A percentile compares a stretch with the other conserved stretches of the same genome.
Evolutionary conservation across 1,140 invertebrate genomes (phyloP).

Genomic region (Drosophila mojavensis): DNA sequence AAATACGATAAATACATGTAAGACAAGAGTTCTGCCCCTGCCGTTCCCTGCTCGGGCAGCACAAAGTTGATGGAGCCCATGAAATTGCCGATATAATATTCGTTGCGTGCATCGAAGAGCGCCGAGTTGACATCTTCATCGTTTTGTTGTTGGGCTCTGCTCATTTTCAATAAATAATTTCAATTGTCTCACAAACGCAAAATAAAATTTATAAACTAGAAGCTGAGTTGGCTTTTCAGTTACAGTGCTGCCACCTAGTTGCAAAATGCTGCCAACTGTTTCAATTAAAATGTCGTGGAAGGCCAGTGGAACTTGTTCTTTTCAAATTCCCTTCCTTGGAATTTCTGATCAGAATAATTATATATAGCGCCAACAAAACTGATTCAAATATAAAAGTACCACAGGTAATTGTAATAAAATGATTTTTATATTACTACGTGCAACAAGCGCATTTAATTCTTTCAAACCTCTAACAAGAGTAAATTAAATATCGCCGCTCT

Average conservation of each 20-base stretch:
- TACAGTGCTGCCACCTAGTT: conserved; percentile 19
- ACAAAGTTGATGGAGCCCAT: conserved; percentile 84
- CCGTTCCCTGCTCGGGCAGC: conserved; percentile 74
- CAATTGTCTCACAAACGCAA: conserved; percentile 21
- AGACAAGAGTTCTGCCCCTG: conserved; percentile 71
- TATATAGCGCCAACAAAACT: not conserved
- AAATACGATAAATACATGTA: conserved; percentile 82
- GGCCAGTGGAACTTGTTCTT: not conserved
- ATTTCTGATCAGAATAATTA: not conserved
- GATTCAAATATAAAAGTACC: not conserved
- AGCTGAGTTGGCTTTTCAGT: conserved; percentile 70
- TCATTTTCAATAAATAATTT: conserved; percentile 52
- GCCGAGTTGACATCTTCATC: conserved; percentile 76
- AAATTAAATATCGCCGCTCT: too few species aligned
- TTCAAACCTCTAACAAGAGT: too few species aligned
- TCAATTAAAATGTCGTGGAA: conserved; percentile 3
- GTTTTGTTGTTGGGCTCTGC: conserved; percentile 61
- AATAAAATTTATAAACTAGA: conserved; percentile 26
- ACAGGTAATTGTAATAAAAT: not conserved
- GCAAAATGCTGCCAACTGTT: not conserved
- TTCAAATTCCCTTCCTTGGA: not conserved
- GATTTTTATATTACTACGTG: too few species aligned
- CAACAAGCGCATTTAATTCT: too few species aligned
- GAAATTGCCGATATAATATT: conserved; percentile 81
- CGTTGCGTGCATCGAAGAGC: conserved; percentile 80